phyloP scores from a whole-genome alignment of 1,140 invertebrate species.

The Drosophila rhopaloa region DNA sequence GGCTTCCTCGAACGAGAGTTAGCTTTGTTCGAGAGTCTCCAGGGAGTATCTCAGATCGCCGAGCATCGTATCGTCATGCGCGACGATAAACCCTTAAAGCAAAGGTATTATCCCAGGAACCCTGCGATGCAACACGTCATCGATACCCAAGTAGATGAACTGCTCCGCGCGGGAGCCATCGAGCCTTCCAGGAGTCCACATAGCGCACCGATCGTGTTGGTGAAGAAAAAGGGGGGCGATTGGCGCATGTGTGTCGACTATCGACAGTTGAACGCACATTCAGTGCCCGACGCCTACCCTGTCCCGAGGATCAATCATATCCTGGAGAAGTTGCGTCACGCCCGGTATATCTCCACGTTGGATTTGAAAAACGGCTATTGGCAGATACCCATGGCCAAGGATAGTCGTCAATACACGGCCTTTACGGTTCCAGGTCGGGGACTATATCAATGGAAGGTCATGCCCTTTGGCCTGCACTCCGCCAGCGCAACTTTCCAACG shows the following conservation, averaged over 20 bases:
- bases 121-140: background rate
- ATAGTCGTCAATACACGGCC: background rate
- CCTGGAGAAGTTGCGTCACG: no score
- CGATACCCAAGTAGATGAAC: background rate
- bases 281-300: no score
- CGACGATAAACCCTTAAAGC: background rate
- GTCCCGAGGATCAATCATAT: background rate
- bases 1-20: background rate
- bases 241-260: conserved; percentile 1
- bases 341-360: no score
- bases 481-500: no score
- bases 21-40: background rate
- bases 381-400: no score
- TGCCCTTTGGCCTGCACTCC: background rate
- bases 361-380: no score
- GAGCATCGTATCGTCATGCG: background rate
- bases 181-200: background rate
- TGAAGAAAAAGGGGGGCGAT: background rate
- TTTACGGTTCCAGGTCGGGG: background rate
- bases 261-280: no score
- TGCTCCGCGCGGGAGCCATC: background rate
- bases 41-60: background rate
- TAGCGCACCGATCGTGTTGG: background rate
- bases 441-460: background rate
- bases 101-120: background rate